Percentiles rank a stretch among this genome's conserved stretches.
phyloP scores from a whole-genome alignment of 2,113 vertebrate species.

The Percopsis transmontana region DNA sequence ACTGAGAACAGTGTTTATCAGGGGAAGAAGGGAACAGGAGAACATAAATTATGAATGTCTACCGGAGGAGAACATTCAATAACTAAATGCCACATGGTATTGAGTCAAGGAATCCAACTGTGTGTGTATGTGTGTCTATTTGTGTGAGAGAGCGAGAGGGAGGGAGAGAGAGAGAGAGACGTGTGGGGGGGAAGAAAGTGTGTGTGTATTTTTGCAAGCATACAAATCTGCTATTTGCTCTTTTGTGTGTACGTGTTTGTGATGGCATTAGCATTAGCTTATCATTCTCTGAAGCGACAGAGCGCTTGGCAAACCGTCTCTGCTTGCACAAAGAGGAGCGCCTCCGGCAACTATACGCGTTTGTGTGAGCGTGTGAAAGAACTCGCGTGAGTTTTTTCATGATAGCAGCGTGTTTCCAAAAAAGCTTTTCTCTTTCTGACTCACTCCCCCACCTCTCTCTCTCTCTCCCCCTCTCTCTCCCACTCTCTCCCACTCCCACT shows the following conservation, averaged over 20 bases:
- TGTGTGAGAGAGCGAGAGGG: constrained; percentile 1
- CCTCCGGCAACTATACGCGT: neutral
- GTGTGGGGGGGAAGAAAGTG: constrained; percentile 9
- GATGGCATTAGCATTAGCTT: neutral
- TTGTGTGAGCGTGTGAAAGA: neutral
- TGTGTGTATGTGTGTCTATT: constrained; percentile 19
- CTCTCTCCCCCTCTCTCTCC: neutral
- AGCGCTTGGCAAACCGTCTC: neutral
- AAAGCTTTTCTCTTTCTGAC: neutral
- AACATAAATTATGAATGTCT: constrained; percentile 42
- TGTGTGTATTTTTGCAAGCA: neutral
- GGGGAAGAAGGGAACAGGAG: constrained; percentile 12
- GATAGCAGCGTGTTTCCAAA: neutral
- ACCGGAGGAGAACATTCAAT: constrained; percentile 65
- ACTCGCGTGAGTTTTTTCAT: neutral
- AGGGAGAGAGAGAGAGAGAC: neutral
- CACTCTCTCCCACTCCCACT: neutral
- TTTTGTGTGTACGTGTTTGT: neutral
- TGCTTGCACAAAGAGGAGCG: neutral
- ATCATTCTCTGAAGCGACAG: neutral
- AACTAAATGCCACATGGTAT: constrained; percentile 52
- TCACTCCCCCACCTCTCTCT: neutral
- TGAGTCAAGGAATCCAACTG: constrained; percentile 57
- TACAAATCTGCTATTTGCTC: neutral
- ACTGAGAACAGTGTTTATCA: constrained; percentile 1